Conservation (phyloP, 2,888 invertebrate species). For the Trisateles emortualis region DNA sequence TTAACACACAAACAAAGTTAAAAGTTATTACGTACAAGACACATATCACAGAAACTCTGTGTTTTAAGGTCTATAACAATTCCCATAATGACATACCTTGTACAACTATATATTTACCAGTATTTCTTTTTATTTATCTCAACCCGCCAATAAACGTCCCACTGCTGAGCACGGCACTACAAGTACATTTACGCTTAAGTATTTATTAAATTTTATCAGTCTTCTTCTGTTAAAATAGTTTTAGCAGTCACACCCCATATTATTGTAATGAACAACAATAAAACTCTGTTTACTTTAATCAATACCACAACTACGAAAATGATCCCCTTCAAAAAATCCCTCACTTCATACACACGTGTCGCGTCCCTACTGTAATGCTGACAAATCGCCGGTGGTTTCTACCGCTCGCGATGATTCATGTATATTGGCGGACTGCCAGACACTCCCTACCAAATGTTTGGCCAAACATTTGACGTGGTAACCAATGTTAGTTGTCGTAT, state of each 20-base stretch:
- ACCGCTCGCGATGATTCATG: slow-evolving; percentile 77
- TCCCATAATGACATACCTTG: too few relatives aligned
- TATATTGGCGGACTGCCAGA: slow-evolving; percentile 71
- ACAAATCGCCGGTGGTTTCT: slow-evolving; percentile 77
- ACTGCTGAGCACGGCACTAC: too few relatives aligned
- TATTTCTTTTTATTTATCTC: too few relatives aligned
- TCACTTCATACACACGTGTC: slow-evolving; percentile 47
- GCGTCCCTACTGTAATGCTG: slow-evolving; percentile 67
- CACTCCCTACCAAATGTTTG: slow-evolving; percentile 50
- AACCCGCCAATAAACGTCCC: too few relatives aligned
- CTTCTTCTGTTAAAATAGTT: too few relatives aligned
- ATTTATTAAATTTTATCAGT: too few relatives aligned
- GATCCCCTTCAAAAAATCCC: slow-evolving; percentile 36
- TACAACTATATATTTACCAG: too few relatives aligned
- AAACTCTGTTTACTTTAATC: slow-evolving; percentile 18
- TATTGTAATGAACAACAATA: slow-evolving; percentile 6
- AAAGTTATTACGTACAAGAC: too few relatives aligned
- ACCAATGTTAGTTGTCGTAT: slow-evolving; percentile 41
- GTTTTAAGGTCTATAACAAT: too few relatives aligned
- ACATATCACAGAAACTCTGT: too few relatives aligned
- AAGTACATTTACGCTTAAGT: too few relatives aligned
- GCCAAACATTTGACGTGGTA: slow-evolving; percentile 48
- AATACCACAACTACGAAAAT: slow-evolving; percentile 28
- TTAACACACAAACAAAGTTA: too few relatives aligned
- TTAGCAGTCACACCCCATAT: background rate